A percentile compares a stretch with the other conserved stretches of the same genome.
phyloP scores from a whole-genome alignment of 2,797 vertebrate species.

The Tauraco hartlaubi region DNA sequence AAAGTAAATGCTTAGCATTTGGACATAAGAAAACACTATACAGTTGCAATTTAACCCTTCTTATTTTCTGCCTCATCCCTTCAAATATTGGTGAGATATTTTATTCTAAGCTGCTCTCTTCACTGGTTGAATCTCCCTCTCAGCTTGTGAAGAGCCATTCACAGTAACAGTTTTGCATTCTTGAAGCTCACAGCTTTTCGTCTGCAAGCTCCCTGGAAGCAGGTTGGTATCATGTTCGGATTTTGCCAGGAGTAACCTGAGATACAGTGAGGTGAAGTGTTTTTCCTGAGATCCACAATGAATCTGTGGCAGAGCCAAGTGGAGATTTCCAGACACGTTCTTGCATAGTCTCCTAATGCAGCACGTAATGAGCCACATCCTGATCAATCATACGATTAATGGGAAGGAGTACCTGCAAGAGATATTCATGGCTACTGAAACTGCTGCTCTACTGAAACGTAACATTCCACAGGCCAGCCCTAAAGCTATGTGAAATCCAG shows the following conservation, averaged over 20 bases:
- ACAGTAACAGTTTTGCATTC: not conserved
- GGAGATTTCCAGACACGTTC: not conserved
- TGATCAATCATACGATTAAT: fast-evolving
- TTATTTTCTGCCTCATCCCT: not conserved
- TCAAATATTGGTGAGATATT: not conserved
- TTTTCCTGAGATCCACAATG: not conserved
- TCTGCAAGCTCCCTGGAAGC: not conserved
- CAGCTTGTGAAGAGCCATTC: not conserved
- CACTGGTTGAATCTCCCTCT: not conserved
- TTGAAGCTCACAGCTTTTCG: not conserved
- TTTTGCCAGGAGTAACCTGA: not conserved
- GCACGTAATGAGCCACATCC: not conserved
- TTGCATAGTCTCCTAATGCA: not conserved
- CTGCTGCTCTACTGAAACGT: not conserved
- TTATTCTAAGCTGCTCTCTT: not conserved
- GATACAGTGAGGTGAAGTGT: not conserved
- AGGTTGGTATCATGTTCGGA: not conserved
- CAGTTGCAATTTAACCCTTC: not conserved
- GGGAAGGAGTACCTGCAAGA: not conserved
- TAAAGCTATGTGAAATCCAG: not conserved
- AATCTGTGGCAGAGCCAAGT: not conserved
- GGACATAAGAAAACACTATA: not conserved
- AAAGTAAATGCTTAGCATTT: not conserved
- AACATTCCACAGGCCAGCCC: not conserved
- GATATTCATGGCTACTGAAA: not conserved